These are phyloP conservation scores for Thalassaphorura encarpata DNA, from an alignment of 1,140 invertebrate species.

Conservation along the genomic window DNA sequence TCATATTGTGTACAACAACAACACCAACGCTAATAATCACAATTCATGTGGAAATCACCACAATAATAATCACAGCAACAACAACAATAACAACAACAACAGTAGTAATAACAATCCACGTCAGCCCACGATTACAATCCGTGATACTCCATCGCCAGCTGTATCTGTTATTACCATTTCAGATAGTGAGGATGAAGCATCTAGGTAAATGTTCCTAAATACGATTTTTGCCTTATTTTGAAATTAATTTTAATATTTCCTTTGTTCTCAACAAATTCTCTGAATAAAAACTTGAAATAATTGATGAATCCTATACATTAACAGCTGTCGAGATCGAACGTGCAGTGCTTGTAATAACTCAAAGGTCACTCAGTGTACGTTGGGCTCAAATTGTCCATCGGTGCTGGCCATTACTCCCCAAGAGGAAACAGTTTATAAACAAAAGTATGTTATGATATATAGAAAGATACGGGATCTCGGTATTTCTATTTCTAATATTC, in stretches of 20 bases:
- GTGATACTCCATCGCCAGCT: conserved; percentile 83
- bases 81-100: conserved; percentile 33
- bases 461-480: too few species aligned
- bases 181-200: conserved; percentile 82
- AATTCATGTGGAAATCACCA: conserved; percentile 38
- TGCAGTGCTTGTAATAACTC: conserved; percentile 36
- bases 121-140: conserved; percentile 72
- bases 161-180: conserved; percentile 95
- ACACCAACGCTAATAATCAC: conserved; percentile 42
- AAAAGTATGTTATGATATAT: too few species aligned
- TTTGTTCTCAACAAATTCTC: conserved; percentile 1
- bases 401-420: conserved; percentile 39
- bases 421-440: conserved; percentile 33
- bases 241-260: conserved; percentile 10
- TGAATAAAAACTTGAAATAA: too few species aligned
- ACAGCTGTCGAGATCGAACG: conserved; percentile 37
- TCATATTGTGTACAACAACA: conserved; percentile 38
- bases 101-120: conserved; percentile 31
- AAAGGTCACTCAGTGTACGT: conserved; percentile 31
- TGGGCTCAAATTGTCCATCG: conserved; percentile 38
- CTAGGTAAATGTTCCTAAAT: conserved; percentile 34
- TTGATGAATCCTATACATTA: neutral
- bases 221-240: conserved; percentile 1
- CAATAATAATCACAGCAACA: conserved; percentile 34
- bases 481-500: neutral